Evolutionary conservation across 2,888 invertebrate species (phyloP), one percentile per base, ranked within the genome.

Genomic region (Tubulanus polymorphus): DNA sequence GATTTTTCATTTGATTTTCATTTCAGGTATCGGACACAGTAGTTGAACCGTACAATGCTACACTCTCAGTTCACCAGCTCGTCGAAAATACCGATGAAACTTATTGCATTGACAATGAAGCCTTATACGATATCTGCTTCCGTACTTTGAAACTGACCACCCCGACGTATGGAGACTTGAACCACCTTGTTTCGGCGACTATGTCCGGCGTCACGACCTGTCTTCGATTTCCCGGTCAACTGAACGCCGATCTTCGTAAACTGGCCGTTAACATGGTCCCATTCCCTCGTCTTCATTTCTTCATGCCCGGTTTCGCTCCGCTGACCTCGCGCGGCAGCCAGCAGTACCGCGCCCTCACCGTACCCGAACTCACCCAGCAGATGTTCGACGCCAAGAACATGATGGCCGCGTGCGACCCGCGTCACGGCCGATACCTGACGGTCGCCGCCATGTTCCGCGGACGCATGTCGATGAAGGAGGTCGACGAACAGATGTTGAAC

Each of bases 311-410:
- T 87, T 93, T 84, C 85, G 91, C 72, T 88, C 93, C 32, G 83
- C 83, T 94, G 45, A 93, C 93, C 29, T 90, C 90, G 1, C 86
- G 92, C 70, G 93, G 29, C 65, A 92, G 88, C 72, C 92, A 93
- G 79, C 73, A 70, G 62, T 74, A 71, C 63, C 62, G 68, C 20
- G 69, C 69, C 15, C 59, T 69, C 29, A 68, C 69, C 6, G 69
- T 69, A 8, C 74, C 72, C 45, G 73, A 75, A 51, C 65, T 75
- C 45, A 73, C 72, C 8, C 71, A 72, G 59, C 64, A 88, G 81
- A 88, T 89, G 86, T 94, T 93, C 81, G 93, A 93, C 81, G 90
- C 93, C 64, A 93, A 93, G 83, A 93, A 93, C 83, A 93, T 72
- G 72, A 71, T 72, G 72, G 69, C 69, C 50, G 72, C 71, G 32